phyloP scores from a whole-genome alignment of 2,888 invertebrate species.

The Pherbina coryleti region DNA sequence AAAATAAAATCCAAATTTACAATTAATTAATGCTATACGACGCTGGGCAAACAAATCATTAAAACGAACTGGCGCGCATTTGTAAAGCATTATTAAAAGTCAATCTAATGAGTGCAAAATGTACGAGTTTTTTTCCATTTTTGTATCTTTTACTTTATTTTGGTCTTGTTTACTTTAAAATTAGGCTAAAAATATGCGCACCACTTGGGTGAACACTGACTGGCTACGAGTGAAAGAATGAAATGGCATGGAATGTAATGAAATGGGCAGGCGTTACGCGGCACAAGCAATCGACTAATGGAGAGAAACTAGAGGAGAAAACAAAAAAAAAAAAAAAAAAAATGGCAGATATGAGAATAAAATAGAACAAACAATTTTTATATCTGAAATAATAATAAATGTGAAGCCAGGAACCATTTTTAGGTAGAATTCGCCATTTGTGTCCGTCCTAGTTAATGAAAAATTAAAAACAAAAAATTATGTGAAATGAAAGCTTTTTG shows the following conservation, averaged over 20 bases:
- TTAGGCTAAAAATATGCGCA: slow-evolving; percentile 26
- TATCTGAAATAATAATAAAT: background rate
- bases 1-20: slow-evolving; percentile 6
- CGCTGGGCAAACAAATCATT: slow-evolving; percentile 22
- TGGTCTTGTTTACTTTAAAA: slow-evolving; percentile 16
- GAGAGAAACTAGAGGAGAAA: background rate
- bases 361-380: background rate
- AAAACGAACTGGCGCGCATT: slow-evolving; percentile 16
- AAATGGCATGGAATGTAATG: background rate
- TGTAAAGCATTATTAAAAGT: slow-evolving; percentile 28
- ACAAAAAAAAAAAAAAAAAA: background rate
- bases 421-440: background rate
- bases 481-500: too few species aligned
- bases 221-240: too few species aligned
- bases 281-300: background rate
- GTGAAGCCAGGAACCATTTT: background rate
- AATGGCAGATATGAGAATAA: background rate
- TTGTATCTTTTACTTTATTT: background rate
- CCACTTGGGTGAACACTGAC: background rate
- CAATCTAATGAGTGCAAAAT: slow-evolving; percentile 30
- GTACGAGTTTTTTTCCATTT: background rate
- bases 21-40: slow-evolving; percentile 26
- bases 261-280: background rate
- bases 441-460: background rate
- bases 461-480: slow-evolving; percentile 14